These are phyloP conservation scores for Epinotia demarniana DNA, from an alignment of 2,888 invertebrate species.

Conservation along the genomic window DNA sequence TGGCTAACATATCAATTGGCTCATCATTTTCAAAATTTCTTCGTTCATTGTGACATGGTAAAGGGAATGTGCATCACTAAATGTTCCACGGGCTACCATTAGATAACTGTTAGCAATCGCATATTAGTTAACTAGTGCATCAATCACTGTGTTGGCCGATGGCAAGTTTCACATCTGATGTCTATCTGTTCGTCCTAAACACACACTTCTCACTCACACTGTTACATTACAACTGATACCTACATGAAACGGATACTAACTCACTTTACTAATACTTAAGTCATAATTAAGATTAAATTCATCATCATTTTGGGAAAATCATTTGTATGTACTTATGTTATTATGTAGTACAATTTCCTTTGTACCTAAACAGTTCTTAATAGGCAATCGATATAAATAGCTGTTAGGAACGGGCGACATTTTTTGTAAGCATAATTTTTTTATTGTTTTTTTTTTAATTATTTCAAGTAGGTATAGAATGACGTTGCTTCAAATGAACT, in stretches of 20 bases:
- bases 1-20: constrained; percentile 33
- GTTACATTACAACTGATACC: constrained; percentile 62
- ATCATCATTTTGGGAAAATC: constrained; percentile 46
- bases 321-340: constrained; percentile 47
- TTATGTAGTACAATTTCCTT: not conserved
- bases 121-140: constrained; percentile 61
- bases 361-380: no score
- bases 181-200: constrained; percentile 82
- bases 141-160: constrained; percentile 68
- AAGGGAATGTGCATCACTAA: constrained; percentile 63
- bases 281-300: constrained; percentile 11
- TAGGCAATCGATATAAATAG: not conserved
- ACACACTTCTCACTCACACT: constrained; percentile 78
- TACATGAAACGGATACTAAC: constrained; percentile 75
- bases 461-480: constrained; percentile 50
- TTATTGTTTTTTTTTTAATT: no score
- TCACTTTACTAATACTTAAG: constrained; percentile 70
- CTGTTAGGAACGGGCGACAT: not conserved
- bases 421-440: no score
- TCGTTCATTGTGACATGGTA: constrained; percentile 41
- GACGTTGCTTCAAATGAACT: constrained; percentile 26
- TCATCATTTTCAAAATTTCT: constrained; percentile 35
- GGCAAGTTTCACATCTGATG: constrained; percentile 71
- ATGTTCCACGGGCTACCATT: constrained; percentile 59
- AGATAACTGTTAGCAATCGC: constrained; percentile 49